Conservation (phyloP, 2,113 vertebrate genomes). For the Boleophthalmus pectinirostris region DNA sequence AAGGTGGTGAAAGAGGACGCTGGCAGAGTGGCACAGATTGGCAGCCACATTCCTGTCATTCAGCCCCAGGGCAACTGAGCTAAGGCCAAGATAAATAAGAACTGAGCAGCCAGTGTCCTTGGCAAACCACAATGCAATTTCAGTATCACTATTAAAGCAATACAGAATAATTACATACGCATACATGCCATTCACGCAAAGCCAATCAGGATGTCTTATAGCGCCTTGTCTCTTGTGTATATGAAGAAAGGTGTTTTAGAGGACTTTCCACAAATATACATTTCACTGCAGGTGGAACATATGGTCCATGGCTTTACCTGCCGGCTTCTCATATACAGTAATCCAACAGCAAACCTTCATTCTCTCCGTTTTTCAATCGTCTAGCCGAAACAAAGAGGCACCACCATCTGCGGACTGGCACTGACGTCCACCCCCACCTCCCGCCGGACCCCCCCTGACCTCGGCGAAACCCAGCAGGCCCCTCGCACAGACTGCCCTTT, state of each 20-base stretch:
- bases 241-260: not conserved
- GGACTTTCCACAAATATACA: not conserved
- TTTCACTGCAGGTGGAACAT: conserved; percentile 21
- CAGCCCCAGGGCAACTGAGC: too few relatives aligned
- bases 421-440: conserved; percentile 38
- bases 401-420: conserved; percentile 59
- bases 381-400: conserved; percentile 63
- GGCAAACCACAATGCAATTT: too few relatives aligned
- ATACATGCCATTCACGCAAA: not conserved
- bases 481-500: conserved; percentile 64
- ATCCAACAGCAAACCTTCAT: conserved; percentile 23
- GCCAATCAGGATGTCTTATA: not conserved
- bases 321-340: conserved; percentile 34
- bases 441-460: conserved; percentile 30
- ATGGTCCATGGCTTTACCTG: conserved; percentile 3
- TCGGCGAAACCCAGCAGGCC: conserved; percentile 38
- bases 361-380: conserved; percentile 36
- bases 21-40: too few relatives aligned
- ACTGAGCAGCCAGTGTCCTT: too few relatives aligned
- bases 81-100: too few relatives aligned
- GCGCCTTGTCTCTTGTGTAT: not conserved
- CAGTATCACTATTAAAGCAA: too few relatives aligned
- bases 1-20: too few relatives aligned
- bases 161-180: not conserved
- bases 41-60: too few relatives aligned